Conservation (phyloP, 2,797 vertebrate genomes). For the Echiichthys vipera region DNA sequence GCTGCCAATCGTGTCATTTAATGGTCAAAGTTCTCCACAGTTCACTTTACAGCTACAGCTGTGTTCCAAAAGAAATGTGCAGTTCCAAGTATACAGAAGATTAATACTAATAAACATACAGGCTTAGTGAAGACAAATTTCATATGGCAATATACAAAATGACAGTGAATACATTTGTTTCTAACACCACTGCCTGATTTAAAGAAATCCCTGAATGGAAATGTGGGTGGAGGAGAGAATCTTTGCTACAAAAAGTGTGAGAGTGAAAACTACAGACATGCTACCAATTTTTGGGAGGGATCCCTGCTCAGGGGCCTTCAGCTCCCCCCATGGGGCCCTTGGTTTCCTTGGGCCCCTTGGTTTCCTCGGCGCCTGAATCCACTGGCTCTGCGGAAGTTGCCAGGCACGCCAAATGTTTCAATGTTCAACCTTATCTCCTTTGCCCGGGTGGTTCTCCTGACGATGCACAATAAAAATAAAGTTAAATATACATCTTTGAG, state of each 20-base stretch:
- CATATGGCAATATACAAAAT: too few relatives aligned
- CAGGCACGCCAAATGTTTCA: conserved; percentile 95
- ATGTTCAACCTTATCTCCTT: conserved; percentile 97
- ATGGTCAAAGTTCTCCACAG: conserved; percentile 58
- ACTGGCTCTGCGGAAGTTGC: conserved; percentile 92
- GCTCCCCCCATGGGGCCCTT: too few relatives aligned
- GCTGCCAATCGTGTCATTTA: conserved; percentile 62
- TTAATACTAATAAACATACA: conserved; percentile 18
- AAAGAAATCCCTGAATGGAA: conserved; percentile 55
- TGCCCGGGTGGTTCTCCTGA: conserved; percentile 95
- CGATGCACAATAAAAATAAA: conserved; percentile 9
- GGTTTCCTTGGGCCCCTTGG: conserved; percentile 88
- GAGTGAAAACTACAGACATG: too few relatives aligned
- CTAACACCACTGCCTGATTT: conserved; percentile 46
- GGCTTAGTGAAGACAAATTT: too few relatives aligned
- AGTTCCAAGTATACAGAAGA: conserved; percentile 22
- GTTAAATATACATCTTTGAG: background rate
- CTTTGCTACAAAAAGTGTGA: conserved; percentile 28
- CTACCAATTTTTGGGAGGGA: conserved; percentile 89
- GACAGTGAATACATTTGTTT: conserved; percentile 25
- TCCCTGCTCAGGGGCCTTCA: conserved; percentile 80
- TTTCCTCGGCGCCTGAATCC: conserved; percentile 92
- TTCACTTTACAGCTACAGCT: conserved; percentile 41
- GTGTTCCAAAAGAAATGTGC: conserved; percentile 28
- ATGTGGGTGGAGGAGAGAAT: conserved; percentile 13